phyloP scores from a whole-genome alignment of 1,140 invertebrate species.

The Drosophila saltans region DNA sequence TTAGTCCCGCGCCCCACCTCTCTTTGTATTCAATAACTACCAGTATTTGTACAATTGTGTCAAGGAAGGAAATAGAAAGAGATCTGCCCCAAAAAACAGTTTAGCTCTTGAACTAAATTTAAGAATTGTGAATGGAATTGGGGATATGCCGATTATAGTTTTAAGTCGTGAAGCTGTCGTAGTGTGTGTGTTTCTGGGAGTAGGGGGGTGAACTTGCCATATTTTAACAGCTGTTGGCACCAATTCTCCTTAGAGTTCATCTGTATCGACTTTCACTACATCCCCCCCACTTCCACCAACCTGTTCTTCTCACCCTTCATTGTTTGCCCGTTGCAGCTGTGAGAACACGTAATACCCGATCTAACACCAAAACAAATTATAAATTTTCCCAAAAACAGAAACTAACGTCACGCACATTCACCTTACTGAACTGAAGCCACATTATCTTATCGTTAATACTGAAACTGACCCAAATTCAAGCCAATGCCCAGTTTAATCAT shows the following conservation, averaged over 20 bases:
- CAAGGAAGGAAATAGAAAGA: slow-evolving; percentile 26
- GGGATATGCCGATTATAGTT: background rate
- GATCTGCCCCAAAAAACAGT: background rate
- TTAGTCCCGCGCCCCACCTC: background rate
- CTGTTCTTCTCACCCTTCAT: background rate
- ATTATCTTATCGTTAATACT: slow-evolving; percentile 1
- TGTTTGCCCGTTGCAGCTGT: background rate
- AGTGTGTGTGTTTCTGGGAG: background rate
- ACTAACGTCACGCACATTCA: background rate
- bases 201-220: background rate
- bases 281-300: background rate
- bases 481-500: background rate
- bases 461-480: slow-evolving; percentile 3
- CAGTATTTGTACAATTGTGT: slow-evolving; percentile 63
- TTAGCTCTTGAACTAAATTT: slow-evolving; percentile 2
- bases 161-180: background rate
- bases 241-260: slow-evolving; percentile 21
- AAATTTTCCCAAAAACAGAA: background rate
- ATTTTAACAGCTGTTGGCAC: slow-evolving; percentile 40
- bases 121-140: no score
- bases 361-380: background rate
- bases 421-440: background rate
- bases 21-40: background rate
- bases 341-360: background rate
- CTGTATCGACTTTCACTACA: slow-evolving; percentile 19